Base-by-base conservation (phyloP, 2,888 invertebrate species). In the Capitulum mitella region DNA sequence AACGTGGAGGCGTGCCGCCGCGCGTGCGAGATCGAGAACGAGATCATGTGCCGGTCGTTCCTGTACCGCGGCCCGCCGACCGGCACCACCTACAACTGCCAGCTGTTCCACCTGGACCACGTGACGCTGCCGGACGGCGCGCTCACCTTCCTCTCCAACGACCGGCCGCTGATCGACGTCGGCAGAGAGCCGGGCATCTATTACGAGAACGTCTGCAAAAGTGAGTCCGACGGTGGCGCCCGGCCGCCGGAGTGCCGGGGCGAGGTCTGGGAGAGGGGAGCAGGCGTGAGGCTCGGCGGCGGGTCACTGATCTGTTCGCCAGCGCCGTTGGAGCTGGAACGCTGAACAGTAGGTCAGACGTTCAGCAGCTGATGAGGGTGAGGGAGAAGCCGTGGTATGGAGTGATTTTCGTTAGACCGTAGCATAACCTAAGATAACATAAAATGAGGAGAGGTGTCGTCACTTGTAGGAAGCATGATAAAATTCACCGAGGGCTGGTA, bases 101-200 rank as follows among this genome's bases (percentile, higher is more conserved):
- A 95, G 81, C 88, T 96, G 54, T 96, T 94, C 88, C 96, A 97
- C 84, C 88, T 96, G 85, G 95, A 96, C 85, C 96, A 96, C 86
- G 92, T 93, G 87, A 94, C 94, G 0, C 87, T 96, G 78, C 95
- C 96, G 0, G 95, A 96, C 84, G 96, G 96, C 61, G 94, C 95
- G 0, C 94, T 94, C 75, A 94, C 95, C 10, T 97, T 94, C 85
- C 88, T 94, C 82, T 95, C 94, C 84, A 94, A 80, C 16, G 81
- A 82, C 78, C 79, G 80, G 82, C 96, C 96, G 0, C 89, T 96
- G 58, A 92, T 96, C 82, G 96, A 96, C 85, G 94, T 94, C 82
- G 96, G 96, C 16, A 94, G 94, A 84, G 90, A 94, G 26, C 92
- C 94, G 80, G 96, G 96, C 61, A 91, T 91, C 82, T 97, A 96